phyloP scores from a whole-genome alignment of 2,797 vertebrate species.

The Benthosema pterotum region DNA sequence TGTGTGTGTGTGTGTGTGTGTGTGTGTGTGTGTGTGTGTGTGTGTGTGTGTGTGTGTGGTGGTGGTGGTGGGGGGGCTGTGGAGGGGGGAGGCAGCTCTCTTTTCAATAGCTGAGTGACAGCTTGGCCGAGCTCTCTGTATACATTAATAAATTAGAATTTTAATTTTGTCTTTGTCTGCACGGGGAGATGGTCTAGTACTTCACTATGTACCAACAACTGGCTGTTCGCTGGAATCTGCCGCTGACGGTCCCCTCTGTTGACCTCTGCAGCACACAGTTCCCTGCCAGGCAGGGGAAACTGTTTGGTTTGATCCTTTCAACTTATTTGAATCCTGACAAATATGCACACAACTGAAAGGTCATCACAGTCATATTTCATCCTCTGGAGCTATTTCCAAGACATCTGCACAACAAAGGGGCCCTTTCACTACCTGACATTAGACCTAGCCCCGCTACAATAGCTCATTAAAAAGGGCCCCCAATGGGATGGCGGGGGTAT shows the following conservation, averaged over 20 bases:
- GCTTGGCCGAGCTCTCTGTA: slow-evolving; percentile 92
- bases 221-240: slow-evolving; percentile 88
- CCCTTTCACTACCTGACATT: slow-evolving; percentile 89
- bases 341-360: slow-evolving; percentile 96
- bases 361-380: slow-evolving; percentile 94
- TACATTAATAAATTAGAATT: slow-evolving; percentile 99
- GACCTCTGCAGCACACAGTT: slow-evolving; percentile 92
- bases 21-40: too few relatives aligned
- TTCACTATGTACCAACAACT: slow-evolving; percentile 93
- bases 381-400: slow-evolving; percentile 88
- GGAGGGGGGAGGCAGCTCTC: too few relatives aligned
- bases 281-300: slow-evolving; percentile 89
- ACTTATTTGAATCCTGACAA: slow-evolving; percentile 97
- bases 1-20: too few relatives aligned
- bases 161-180: slow-evolving; percentile 96
- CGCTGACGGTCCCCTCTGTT: slow-evolving; percentile 83
- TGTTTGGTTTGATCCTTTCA: slow-evolving; percentile 95
- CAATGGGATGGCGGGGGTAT: slow-evolving; percentile 80
- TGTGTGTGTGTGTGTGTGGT: too few relatives aligned
- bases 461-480: slow-evolving; percentile 89
- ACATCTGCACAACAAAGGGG: slow-evolving; percentile 92
- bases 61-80: too few relatives aligned
- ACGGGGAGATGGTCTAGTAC: slow-evolving; percentile 87
- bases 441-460: slow-evolving; percentile 83
- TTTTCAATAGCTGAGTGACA: slow-evolving; percentile 95